Evolutionary conservation across 2,797 vertebrate species (phyloP).

Genomic region (Scarus forsteni): DNA sequence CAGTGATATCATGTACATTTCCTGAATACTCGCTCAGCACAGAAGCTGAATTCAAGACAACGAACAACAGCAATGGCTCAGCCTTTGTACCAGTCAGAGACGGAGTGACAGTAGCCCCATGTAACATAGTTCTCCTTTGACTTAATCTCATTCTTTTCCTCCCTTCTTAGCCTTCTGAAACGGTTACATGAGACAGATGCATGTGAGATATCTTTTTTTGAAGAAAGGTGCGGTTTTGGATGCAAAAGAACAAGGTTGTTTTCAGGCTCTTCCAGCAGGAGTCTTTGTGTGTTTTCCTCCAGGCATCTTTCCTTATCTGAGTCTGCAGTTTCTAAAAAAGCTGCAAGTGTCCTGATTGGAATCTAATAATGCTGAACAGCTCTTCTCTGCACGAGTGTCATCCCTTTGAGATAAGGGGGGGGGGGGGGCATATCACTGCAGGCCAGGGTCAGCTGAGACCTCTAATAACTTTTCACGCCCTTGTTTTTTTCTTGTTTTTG

Average conservation of each 20-base stretch:
- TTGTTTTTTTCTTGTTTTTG: conserved; percentile 14
- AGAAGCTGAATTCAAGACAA: conserved; percentile 13
- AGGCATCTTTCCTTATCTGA: conserved; percentile 53
- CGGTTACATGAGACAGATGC: neutral
- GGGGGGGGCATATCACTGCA: conserved; percentile 6
- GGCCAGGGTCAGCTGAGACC: conserved; percentile 14
- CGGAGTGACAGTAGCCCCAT: conserved; percentile 29
- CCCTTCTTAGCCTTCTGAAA: conserved; percentile 12
- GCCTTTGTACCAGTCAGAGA: conserved; percentile 36
- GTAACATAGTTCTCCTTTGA: conserved; percentile 43
- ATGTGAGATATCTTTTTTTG: neutral
- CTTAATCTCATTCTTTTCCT: conserved; percentile 24
- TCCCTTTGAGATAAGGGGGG: conserved; percentile 21
- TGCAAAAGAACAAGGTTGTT: conserved; percentile 24
- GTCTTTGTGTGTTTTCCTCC: conserved; percentile 36
- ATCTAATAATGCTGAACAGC: conserved; percentile 55
- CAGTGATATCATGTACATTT: conserved; percentile 37
- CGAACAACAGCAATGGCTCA: conserved; percentile 28
- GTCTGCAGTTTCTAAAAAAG: conserved; percentile 67
- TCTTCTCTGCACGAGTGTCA: conserved; percentile 14
- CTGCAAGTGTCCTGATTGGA: conserved; percentile 55
- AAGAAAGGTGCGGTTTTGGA: conserved; percentile 7
- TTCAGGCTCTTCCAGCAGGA: conserved; percentile 19
- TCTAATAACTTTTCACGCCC: neutral
- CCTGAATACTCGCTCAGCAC: conserved; percentile 9